A percentile compares a stretch with the other conserved stretches of the same genome.
Evolutionary conservation across 2,888 invertebrate genomes (phyloP).

Genomic region (Drosophila austrosaltans): DNA sequence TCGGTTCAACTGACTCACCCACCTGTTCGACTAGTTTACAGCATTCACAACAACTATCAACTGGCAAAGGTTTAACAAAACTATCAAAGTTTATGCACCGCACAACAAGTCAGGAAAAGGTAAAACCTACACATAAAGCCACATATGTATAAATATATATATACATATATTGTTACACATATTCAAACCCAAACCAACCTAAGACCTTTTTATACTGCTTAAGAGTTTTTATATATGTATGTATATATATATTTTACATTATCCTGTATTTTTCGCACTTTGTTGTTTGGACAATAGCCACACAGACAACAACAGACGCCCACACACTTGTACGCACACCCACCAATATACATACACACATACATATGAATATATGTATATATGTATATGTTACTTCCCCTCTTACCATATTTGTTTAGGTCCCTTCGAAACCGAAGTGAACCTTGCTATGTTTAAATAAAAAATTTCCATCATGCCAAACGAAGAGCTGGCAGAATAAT

Average conservation of each 20-base stretch:
- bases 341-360: constrained; percentile 18
- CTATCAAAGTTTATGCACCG: constrained; percentile 30
- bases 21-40: constrained; percentile 58
- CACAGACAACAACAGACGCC: constrained; percentile 22
- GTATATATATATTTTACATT: constrained; percentile 53
- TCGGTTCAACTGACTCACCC: constrained; percentile 42
- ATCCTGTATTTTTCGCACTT: constrained; percentile 49
- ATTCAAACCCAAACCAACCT: constrained; percentile 22
- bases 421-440: constrained; percentile 19
- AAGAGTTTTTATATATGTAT: constrained; percentile 2
- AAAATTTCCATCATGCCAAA: constrained; percentile 27
- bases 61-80: constrained; percentile 5
- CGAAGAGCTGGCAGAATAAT: background rate
- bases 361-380: constrained; percentile 1
- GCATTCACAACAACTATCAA: constrained; percentile 29
- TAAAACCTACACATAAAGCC: constrained; percentile 17
- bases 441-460: constrained; percentile 30
- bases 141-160: constrained; percentile 16
- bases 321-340: constrained; percentile 2
- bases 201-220: constrained; percentile 46
- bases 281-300: constrained; percentile 29
- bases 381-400: constrained; percentile 6
- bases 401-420: constrained; percentile 54
- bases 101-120: constrained; percentile 6
- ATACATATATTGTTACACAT: constrained; percentile 7